Evolutionary conservation across 35 echinoderm and acorn worm genomes (phyloP).

Genomic region (Lytechinus variegatus): DNA sequence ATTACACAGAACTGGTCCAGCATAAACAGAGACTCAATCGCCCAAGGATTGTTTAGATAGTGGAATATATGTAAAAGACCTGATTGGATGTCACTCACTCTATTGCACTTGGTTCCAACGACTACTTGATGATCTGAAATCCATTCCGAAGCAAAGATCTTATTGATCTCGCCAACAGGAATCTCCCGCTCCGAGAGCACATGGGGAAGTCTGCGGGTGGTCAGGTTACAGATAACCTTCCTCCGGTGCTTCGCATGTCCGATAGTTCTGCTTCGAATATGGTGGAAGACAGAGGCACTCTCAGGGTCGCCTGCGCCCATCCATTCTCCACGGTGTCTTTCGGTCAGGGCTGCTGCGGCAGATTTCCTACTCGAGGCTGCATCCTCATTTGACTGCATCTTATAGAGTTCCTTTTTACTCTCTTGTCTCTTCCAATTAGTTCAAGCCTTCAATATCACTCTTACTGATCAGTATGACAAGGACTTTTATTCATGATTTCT

Average conservation of each 20-base stretch:
- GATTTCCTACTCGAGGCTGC: neutral
- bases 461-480: neutral
- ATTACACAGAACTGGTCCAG: too few species aligned
- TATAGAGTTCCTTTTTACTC: neutral
- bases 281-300: slow-evolving; percentile 54
- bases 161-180: slow-evolving; percentile 73
- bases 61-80: too few species aligned
- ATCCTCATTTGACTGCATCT: slow-evolving; percentile 14
- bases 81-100: slow-evolving; percentile 54
- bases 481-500: too few species aligned
- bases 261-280: slow-evolving; percentile 50
- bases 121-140: slow-evolving; percentile 87
- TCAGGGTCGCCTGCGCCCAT: slow-evolving; percentile 38
- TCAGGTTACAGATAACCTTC: slow-evolving; percentile 26
- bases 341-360: neutral
- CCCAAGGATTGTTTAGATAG: too few species aligned
- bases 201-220: slow-evolving; percentile 55
- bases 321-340: neutral
- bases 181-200: slow-evolving; percentile 74
- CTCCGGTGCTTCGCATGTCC: slow-evolving; percentile 39
- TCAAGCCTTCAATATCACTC: neutral
- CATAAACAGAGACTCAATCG: too few species aligned
- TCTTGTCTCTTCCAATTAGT: neutral
- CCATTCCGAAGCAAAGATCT: slow-evolving; percentile 97
- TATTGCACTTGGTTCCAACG: slow-evolving; percentile 99